Percentiles rank a stretch among this genome's conserved stretches.
These are phyloP conservation scores for Sandelia bainsii DNA, from an alignment of 2,797 vertebrate species.

Conservation along the genomic window DNA sequence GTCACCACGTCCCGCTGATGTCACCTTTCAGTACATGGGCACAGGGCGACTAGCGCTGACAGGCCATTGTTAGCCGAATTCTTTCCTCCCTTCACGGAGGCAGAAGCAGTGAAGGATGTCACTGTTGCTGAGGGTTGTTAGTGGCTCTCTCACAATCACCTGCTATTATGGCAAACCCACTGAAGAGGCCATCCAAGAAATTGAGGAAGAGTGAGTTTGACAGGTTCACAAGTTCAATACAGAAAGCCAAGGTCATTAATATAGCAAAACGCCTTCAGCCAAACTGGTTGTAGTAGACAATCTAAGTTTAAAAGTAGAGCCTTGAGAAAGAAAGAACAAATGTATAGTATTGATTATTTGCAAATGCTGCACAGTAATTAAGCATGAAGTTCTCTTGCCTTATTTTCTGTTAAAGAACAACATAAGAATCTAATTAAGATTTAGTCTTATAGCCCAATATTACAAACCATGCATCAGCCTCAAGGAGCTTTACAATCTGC, in stretches of 20 bases:
- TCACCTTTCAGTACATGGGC: conserved; percentile 44
- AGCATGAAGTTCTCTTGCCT: conserved; percentile 1
- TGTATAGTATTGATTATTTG: conserved; percentile 29
- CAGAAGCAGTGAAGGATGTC: conserved; percentile 69
- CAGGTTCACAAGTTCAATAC: conserved; percentile 70
- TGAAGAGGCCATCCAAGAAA: conserved; percentile 65
- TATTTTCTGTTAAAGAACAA: conserved; percentile 9
- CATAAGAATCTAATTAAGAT: not conserved
- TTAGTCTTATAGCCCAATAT: not conserved
- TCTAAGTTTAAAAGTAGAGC: conserved; percentile 23
- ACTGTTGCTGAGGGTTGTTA: conserved; percentile 53
- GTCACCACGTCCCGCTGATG: conserved; percentile 56
- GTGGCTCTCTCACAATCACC: conserved; percentile 67
- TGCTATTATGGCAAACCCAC: conserved; percentile 55
- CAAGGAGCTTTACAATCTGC: not conserved
- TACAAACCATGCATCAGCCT: not conserved
- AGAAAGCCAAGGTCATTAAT: conserved; percentile 50
- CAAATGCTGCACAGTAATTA: conserved; percentile 22
- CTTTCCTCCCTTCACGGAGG: conserved; percentile 49
- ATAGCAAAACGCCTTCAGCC: conserved; percentile 38
- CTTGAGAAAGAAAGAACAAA: conserved; percentile 16
- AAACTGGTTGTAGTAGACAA: conserved; percentile 21
- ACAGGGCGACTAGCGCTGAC: conserved; percentile 54
- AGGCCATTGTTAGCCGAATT: conserved; percentile 68
- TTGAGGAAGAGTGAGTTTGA: conserved; percentile 62